Percentiles rank a stretch among this genome's conserved stretches.
phyloP scores from a whole-genome alignment of 2,113 vertebrate genomes.

The Ptychochromis oligacanthus region DNA sequence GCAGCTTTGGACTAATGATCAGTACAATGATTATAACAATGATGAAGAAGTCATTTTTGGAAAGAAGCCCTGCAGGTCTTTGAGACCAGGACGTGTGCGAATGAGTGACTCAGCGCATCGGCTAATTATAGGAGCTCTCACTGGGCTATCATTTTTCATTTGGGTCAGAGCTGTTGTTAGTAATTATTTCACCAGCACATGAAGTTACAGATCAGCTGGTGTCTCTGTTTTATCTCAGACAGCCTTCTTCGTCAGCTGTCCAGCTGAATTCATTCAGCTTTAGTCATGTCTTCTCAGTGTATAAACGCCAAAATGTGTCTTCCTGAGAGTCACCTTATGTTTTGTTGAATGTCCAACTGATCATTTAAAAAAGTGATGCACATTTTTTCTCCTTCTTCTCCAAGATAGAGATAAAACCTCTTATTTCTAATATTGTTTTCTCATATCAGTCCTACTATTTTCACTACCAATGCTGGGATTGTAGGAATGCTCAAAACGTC shows the following conservation, averaged over 20 bases:
- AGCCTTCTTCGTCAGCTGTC: not conserved
- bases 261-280: not conserved
- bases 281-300: not conserved
- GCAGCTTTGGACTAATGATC: not conserved
- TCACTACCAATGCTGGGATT: not conserved
- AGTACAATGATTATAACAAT: not conserved
- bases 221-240: not conserved
- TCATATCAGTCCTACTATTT: not conserved
- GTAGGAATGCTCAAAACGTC: not conserved
- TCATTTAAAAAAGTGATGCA: accelerated
- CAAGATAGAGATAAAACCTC: not conserved
- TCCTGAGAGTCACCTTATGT: no score
- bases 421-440: accelerated
- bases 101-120: constrained; percentile 9
- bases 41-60: not conserved
- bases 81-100: not conserved
- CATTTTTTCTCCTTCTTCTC: not conserved
- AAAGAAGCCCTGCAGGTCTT: not conserved
- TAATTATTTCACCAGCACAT: not conserved
- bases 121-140: constrained; percentile 7
- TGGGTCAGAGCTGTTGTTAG: not conserved
- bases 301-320: not conserved
- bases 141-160: constrained; percentile 1
- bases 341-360: not conserved
- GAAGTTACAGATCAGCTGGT: not conserved